These are phyloP conservation scores for Papilio dardanus DNA, from an alignment of 1,140 invertebrate species.

Conservation along the genomic window DNA sequence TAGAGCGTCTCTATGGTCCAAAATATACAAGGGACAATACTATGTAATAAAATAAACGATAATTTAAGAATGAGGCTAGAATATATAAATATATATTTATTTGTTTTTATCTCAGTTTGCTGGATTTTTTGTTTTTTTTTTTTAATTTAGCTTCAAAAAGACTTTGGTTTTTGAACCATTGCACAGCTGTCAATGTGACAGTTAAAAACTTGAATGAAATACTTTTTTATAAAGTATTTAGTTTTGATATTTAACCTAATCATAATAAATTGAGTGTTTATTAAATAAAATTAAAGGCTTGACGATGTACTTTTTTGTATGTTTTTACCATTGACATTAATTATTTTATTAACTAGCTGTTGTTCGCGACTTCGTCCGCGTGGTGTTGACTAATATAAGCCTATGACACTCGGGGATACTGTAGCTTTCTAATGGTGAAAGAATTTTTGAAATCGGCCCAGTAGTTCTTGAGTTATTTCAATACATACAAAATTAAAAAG, in stretches of 20 bases:
- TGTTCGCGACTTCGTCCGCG: too few species aligned
- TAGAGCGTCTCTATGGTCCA: constrained; percentile 13
- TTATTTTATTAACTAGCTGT: too few species aligned
- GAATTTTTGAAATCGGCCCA: too few species aligned
- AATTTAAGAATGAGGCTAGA: constrained; percentile 1
- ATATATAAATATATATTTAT: neutral
- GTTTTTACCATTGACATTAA: too few species aligned
- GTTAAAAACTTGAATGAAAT: neutral
- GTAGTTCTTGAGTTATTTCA: too few species aligned
- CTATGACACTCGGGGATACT: too few species aligned
- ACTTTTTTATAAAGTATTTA: neutral
- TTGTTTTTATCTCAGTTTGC: neutral
- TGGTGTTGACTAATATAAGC: too few species aligned
- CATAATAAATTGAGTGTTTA: too few species aligned
- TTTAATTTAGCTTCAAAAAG: neutral
- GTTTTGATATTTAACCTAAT: neutral
- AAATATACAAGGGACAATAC: constrained; percentile 9
- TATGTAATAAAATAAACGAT: neutral
- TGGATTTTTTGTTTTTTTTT: neutral
- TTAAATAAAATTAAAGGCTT: too few species aligned
- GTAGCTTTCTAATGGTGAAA: too few species aligned
- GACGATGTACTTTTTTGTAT: too few species aligned
- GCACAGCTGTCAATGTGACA: neutral
- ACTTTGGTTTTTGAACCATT: neutral
- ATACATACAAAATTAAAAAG: too few species aligned